Evolutionary conservation across 2,888 invertebrate genomes (phyloP), one percentile per base, ranked within the genome.

Genomic region (Hypomecis punctinalis): DNA sequence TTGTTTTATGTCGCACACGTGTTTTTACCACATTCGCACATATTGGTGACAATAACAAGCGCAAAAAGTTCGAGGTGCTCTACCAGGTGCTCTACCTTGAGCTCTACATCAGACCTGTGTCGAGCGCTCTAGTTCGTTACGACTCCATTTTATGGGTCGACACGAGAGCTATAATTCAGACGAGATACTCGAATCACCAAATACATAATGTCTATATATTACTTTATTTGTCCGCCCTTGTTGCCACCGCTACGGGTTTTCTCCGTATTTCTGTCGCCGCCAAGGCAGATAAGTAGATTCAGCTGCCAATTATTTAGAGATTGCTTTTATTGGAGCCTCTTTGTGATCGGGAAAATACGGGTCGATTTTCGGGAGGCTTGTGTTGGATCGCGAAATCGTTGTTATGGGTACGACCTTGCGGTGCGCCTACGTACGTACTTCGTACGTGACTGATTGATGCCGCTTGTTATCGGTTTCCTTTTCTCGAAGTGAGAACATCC

Each of bases 181-280:
- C 66, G 58, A 71, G 70, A 71, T 69, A 74, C 74, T 76, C 56
- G 74, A 71, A 69, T 75, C 71, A 63, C 76, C 81, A 77, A 81
- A 79, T 78, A 79, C 75, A 81, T n/a, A 78, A 71, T 68, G 75
- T 76, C 74, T 74, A 39, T 77, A 39, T 77, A 80, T 78, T 74
- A 69, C 76, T 80, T 77, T 79, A 81, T 80, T 77, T 74, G 80
- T 71, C 68, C 43, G 74, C 73, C 72, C 75, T 76, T 76, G 76
- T 76, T 67, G 72, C 62, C 70, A 71, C 72, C 67, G 71, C 66
- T 70, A 70, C 63, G 66, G 62, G 53, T 65, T 67, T 61, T 67
- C 59, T 52, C 13, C 35, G 36, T 57, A 62, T 64, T 61, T 53
- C 37, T 49, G 68, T 66, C 68, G 66, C 61, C 68, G 66, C 61